phyloP scores from a whole-genome alignment of 2,113 vertebrate genomes.

The Craseonycteris thonglongyai region DNA sequence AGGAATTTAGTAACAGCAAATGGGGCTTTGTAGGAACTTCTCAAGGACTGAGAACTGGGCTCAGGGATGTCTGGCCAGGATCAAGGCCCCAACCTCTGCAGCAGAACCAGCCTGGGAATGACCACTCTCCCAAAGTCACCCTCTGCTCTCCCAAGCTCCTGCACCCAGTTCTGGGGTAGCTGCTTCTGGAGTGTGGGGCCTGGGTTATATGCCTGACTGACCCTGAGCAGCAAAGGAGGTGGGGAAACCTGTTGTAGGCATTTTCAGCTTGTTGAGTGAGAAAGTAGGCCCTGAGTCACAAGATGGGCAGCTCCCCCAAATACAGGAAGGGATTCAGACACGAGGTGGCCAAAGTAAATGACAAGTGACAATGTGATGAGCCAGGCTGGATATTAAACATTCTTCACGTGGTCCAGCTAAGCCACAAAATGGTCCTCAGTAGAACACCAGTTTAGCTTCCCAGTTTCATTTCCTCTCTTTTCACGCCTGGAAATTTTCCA shows the following conservation, averaged over 20 bases:
- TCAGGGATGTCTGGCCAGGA: neutral
- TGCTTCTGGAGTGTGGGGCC: neutral
- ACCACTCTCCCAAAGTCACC: neutral
- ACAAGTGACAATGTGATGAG: neutral
- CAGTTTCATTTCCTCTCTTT: neutral
- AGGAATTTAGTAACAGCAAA: neutral
- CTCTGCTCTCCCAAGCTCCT: neutral
- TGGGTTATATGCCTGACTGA: neutral
- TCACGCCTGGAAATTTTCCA: neutral
- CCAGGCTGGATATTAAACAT: neutral
- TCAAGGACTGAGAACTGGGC: no score
- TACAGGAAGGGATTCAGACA: neutral
- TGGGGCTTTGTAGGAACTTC: neutral
- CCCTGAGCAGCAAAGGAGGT: neutral
- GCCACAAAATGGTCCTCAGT: neutral
- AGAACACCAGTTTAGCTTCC: neutral
- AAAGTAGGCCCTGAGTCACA: neutral
- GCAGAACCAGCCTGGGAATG: neutral
- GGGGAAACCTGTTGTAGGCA: accelerated
- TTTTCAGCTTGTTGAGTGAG: neutral
- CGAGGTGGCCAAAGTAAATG: neutral
- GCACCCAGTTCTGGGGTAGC: no score
- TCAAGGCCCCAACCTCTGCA: neutral
- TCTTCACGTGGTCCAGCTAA: neutral
- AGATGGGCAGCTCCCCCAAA: neutral